These are phyloP conservation scores for Acanthis flammea DNA, from an alignment of 2,797 vertebrate genomes.

Conservation along the genomic window DNA sequence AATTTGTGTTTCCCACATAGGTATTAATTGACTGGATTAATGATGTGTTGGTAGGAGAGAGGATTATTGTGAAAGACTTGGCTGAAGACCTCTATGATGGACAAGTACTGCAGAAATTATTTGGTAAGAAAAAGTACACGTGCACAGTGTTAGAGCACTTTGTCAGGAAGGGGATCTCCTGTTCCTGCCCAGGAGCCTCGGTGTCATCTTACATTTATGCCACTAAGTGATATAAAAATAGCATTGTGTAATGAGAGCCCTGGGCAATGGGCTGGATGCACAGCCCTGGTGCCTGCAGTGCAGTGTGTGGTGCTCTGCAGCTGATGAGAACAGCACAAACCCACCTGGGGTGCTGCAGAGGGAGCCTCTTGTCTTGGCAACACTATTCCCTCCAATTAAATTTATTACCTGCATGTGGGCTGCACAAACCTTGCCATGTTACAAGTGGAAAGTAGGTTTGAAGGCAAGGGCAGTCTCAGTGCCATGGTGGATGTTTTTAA, in stretches of 20 bases:
- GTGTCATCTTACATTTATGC: conserved; percentile 35
- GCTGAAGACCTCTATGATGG: conserved; percentile 97
- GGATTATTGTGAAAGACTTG: conserved; percentile 98
- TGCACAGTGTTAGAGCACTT: not conserved
- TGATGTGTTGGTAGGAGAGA: conserved; percentile 93
- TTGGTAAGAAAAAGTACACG: conserved; percentile 80
- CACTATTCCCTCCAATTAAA: not conserved
- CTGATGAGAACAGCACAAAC: conserved; percentile 26
- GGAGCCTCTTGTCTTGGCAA: conserved; percentile 13
- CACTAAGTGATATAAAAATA: conserved; percentile 48
- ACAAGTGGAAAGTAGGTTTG: conserved; percentile 30
- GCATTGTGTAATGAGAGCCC: not conserved
- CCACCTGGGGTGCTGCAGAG: conserved; percentile 16
- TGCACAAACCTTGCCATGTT: not conserved
- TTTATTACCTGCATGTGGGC: conserved; percentile 29
- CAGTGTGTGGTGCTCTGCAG: not conserved
- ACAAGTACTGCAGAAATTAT: conserved; percentile 97
- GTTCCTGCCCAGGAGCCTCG: not conserved
- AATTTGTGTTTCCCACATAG: conserved; percentile 71
- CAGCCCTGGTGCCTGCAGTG: not conserved
- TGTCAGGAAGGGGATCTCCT: conserved; percentile 19
- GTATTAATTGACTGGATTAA: conserved; percentile 99
- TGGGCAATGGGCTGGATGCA: not conserved
- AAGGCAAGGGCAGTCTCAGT: conserved; percentile 20
- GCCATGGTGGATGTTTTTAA: conserved; percentile 56